Base-by-base conservation (phyloP, 2,113 vertebrate genomes). In the Clarias gariepinus region DNA sequence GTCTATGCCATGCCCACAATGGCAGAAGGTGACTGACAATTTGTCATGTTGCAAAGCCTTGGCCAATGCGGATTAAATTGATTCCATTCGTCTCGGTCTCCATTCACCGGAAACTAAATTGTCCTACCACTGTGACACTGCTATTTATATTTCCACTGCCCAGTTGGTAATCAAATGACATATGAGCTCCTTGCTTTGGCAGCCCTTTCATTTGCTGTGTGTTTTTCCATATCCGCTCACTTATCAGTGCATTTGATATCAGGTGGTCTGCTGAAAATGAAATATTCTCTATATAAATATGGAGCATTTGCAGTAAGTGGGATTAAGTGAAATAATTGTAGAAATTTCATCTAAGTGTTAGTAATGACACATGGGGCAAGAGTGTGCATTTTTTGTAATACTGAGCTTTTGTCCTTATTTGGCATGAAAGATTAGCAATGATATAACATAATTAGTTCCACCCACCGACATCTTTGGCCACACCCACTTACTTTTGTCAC, bases 1-100 rank as follows among this genome's bases (percentile, higher is more conserved):
- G 73, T 87, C 88, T 58, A 88, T 87, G 85, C 68, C 79, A 79
- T 76, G 74, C 52, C 80, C 89, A 82, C 86, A 89, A 89, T 87
- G 88, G 78, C 86, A 80, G 89, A 87, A 84, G 58, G 25, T 80
- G 80, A 63, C 86, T 89, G 84, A 88, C 68, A n/a, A 92, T 93
- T 91, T 90, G 66, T 92, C 90, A 90, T 81, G 90, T 89, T 88
- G 86, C 85, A 89, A 33, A 89, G 36, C 60, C 30, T 87, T 64
- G 84, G 60, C 84, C n/a, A 69, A 88, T 33, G 85, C 88, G 87
- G 85, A 90, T 90, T 91, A 85, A 85, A 91, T 87, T 90, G 81
- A 87, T 90, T 79, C 87, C 87, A 89, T 90, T 76, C 69, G 82
- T 90, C 55, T 82, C 53, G 53, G 84, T 86, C 41, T 57, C 63